A percentile compares a stretch with the other conserved stretches of the same genome.
Conservation (phyloP, 1,140 invertebrate genomes). For the Acyrthosiphon pisum region DNA sequence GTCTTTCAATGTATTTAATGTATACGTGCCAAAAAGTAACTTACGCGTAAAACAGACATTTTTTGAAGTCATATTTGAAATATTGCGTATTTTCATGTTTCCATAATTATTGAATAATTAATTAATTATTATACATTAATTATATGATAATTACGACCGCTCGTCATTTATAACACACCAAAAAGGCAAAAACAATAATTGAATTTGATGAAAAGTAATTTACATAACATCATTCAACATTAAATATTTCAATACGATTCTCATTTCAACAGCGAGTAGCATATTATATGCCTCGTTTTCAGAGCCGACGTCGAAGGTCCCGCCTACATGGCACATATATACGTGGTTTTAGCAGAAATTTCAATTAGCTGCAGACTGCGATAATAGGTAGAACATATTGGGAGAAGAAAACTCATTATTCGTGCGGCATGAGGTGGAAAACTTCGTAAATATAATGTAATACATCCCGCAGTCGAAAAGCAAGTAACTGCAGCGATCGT, state of each 20-base stretch:
- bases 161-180: neutral
- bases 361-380: neutral
- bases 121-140: too few relatives aligned
- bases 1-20: too few relatives aligned
- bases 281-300: too few relatives aligned
- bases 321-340: neutral
- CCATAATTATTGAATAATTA: neutral
- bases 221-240: neutral
- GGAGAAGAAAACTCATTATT: neutral
- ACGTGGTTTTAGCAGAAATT: neutral
- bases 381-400: neutral
- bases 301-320: neutral
- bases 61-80: too few relatives aligned
- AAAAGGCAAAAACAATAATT: neutral
- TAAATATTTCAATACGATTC: neutral
- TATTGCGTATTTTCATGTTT: neutral
- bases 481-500: neutral
- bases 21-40: too few relatives aligned
- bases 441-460: neutral
- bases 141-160: neutral
- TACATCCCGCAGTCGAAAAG: neutral
- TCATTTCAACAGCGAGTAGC: too few relatives aligned
- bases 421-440: neutral
- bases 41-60: too few relatives aligned
- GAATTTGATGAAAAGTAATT: neutral